Base-by-base conservation (phyloP, 2,797 vertebrate species). In the Bufotes viridis region DNA sequence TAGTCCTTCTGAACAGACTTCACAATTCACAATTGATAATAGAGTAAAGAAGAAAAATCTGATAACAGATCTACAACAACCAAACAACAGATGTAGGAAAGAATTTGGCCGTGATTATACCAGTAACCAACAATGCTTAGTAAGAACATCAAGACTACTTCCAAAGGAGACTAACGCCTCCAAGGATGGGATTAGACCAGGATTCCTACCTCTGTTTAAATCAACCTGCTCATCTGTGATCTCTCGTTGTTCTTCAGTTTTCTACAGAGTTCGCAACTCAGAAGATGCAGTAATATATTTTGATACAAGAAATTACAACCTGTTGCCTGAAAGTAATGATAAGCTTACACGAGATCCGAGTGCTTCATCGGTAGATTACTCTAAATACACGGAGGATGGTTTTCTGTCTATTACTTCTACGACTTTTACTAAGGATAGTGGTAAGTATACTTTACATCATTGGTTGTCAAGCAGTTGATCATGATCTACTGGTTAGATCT, bases 241-340 rank as follows among this genome's bases (percentile, higher is more conserved):
- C 60, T 83, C 85, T 26, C 75, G 72, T 7, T 89, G 81, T 72
- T 86, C 88, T 60, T 89, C 88, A 14, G 57, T 85, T 74, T 80
- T 87, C 58, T 89, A 84, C 75, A 87, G 63, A 63, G 63, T 89
- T 29, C 81, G 53, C 20, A 89, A 87, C 22, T 78, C 85, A 14
- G 75, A 81, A 85, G 84, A 89, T 70, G 57, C 85, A 10, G 24
- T 87, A 26, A 70, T 89, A 83, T 87, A 63, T 84, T 78, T 89
- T 55, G 79, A 83, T 20, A 75, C 74, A 55, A 75, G 24, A 69
- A 89, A 87, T 57, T 80, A 20, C 69, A 61, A 72, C 20, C 29
- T 82, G 18, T 11, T 42, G 53, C n/a, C 75, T 20, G 20, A 22
- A 53, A 87, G 60, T 69, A 74, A 26, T 57, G 75, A 89, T 9